phyloP scores from a whole-genome alignment of 2,113 vertebrate genomes.

The Fregetta grallaria region DNA sequence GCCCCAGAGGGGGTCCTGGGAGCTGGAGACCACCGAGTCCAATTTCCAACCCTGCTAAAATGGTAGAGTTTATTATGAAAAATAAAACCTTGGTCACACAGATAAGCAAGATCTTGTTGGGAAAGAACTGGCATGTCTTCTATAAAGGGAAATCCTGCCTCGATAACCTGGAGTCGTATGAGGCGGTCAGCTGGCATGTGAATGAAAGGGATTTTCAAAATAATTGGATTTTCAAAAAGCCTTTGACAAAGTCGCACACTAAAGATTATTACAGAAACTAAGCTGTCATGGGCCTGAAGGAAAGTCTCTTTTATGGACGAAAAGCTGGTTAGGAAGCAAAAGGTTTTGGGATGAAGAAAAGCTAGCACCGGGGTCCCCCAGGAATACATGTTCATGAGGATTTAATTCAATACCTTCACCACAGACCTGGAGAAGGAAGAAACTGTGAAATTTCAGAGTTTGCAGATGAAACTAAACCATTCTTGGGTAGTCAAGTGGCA shows the following conservation, averaged over 20 bases:
- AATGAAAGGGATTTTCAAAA: not conserved
- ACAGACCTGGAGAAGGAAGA: not conserved
- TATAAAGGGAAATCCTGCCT: not conserved
- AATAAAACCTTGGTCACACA: not conserved
- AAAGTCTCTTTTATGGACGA: not conserved
- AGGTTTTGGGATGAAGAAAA: not conserved
- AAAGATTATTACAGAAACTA: not conserved
- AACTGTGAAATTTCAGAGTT: fast-evolving
- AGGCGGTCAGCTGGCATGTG: not conserved
- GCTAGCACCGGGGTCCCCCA: not conserved
- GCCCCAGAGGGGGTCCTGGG: not conserved
- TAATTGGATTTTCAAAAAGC: slow-evolving; percentile 3
- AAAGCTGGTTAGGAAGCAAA: slow-evolving; percentile 3
- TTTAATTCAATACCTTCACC: not conserved
- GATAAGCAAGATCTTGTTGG: not conserved
- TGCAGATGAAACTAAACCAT: not conserved
- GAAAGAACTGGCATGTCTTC: not conserved
- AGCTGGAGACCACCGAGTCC: not conserved
- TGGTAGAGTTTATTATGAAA: not conserved
- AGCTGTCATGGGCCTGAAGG: not conserved
- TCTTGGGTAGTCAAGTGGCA: not conserved
- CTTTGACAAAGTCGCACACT: not conserved
- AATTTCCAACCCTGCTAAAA: not conserved
- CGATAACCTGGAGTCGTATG: fast-evolving
- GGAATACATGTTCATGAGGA: not conserved